Evolutionary conservation across 2,888 invertebrate species (phyloP), one percentile per base, ranked within the genome.

Genomic region (Fissipunctia ypsillon): DNA sequence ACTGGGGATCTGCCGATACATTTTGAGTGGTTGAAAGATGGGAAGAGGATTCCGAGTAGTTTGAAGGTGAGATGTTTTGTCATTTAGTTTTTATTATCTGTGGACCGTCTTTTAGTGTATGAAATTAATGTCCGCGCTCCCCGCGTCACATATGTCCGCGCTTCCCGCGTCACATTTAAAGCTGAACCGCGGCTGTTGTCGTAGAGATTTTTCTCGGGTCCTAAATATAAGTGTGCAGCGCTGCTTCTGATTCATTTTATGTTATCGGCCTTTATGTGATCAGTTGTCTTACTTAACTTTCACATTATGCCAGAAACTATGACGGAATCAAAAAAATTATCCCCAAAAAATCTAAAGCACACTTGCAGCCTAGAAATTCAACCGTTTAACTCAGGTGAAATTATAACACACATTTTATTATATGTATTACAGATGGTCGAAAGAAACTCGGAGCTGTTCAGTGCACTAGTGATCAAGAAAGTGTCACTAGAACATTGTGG

Each of bases 21-120:
- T 93, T 97, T 97, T 89, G 96, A 97, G 77, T 97, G 97, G 97
- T 93, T 97, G 86, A 97, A 97, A 88, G 97, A 97, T 90, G 97
- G 97, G 63, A 96, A 96, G 86, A 95, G 97, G 75, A 97, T 97
- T 88, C 96, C 97, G 14, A 96, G 96, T 80, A 95, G 94, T 80
- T 95, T 97, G 76, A 97, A 97, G 96, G 97, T 97, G 1, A 50
- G 14, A 14, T 25, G 12, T 25, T 60, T n/a, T 38, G n/a, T 35
- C 16, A 41, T 60, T 41, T 41, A 25, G 10, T 25, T 25, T 41
- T 19, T 6, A 41, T 41, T 60, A 41, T 19, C 6, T 19, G 19
- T 41, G 3, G 2, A 19, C 6, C 6, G 19, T 50, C 19, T 28
- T 64, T 6, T 25, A 52, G 35, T n/a, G n/a, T n/a, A 10, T 16